Evolutionary conservation across 2,113 vertebrate species (phyloP).

Genomic region (Melanotaenia duboulayi): DNA sequence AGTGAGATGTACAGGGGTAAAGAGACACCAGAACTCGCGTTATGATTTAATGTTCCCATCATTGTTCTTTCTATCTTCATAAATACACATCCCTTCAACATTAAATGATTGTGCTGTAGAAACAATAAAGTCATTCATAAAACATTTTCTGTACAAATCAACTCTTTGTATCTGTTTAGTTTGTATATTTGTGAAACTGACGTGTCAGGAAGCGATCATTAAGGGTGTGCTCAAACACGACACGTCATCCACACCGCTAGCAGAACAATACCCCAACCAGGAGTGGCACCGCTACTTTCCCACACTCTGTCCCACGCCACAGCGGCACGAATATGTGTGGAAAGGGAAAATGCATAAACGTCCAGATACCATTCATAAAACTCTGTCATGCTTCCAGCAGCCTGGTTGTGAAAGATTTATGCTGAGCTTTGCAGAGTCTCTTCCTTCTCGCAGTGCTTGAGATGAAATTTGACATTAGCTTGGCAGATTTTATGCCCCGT

Average conservation of each 20-base stretch:
- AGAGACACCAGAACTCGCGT: background rate
- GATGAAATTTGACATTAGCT: conserved; percentile 44
- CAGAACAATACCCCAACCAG: conserved; percentile 71
- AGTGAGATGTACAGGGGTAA: conserved; percentile 5
- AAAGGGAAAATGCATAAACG: conserved; percentile 42
- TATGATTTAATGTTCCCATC: background rate
- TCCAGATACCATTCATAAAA: conserved; percentile 60
- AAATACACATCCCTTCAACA: background rate
- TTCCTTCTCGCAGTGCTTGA: conserved; percentile 23
- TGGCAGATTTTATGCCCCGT: conserved; percentile 35
- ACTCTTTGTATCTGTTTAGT: conserved; percentile 41
- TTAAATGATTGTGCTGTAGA: background rate
- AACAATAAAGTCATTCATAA: background rate
- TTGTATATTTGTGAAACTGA: conserved; percentile 36
- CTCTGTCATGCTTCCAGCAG: conserved; percentile 32
- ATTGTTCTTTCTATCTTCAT: background rate
- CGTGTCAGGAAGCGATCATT: conserved; percentile 60
- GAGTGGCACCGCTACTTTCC: conserved; percentile 63
- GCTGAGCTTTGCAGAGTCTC: conserved; percentile 30
- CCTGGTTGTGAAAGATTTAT: conserved; percentile 55
- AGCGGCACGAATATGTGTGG: conserved; percentile 40
- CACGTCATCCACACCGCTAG: conserved; percentile 37
- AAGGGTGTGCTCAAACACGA: conserved; percentile 63
- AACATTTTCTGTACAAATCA: conserved; percentile 12
- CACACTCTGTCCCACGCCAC: conserved; percentile 64